phyloP scores from a whole-genome alignment of 2,113 vertebrate species.

The Turdus rufiventris region DNA sequence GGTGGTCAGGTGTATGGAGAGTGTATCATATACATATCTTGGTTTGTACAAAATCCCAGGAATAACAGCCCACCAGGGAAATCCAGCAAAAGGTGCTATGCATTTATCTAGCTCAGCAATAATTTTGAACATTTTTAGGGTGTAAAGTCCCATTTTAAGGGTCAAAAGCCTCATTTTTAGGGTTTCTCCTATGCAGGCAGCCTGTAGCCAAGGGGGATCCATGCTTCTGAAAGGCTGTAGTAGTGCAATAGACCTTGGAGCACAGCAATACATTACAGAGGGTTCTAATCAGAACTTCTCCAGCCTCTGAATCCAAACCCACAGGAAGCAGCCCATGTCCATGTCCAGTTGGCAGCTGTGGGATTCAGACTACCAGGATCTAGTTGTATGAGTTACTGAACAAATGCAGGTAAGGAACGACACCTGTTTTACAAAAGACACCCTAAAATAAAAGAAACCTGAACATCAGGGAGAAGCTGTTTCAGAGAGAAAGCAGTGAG shows the following conservation, averaged over 20 bases:
- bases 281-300: background rate
- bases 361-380: background rate
- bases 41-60: background rate
- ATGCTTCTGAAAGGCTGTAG: background rate
- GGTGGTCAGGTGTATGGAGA: background rate
- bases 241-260: background rate
- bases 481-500: background rate
- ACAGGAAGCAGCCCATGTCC: background rate
- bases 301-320: background rate
- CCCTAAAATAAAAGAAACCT: background rate
- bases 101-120: background rate
- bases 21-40: background rate
- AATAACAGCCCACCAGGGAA: background rate
- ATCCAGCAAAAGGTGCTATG: background rate
- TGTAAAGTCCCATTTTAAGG: background rate
- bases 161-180: background rate
- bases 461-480: background rate
- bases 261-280: background rate
- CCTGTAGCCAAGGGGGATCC: background rate
- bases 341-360: background rate
- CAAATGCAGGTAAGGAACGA: background rate
- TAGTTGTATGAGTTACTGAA: background rate
- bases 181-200: background rate
- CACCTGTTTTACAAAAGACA: background rate
- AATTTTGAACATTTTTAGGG: background rate